Base-by-base conservation (phyloP, 2,797 vertebrate genomes). In the Pitangus sulphuratus region DNA sequence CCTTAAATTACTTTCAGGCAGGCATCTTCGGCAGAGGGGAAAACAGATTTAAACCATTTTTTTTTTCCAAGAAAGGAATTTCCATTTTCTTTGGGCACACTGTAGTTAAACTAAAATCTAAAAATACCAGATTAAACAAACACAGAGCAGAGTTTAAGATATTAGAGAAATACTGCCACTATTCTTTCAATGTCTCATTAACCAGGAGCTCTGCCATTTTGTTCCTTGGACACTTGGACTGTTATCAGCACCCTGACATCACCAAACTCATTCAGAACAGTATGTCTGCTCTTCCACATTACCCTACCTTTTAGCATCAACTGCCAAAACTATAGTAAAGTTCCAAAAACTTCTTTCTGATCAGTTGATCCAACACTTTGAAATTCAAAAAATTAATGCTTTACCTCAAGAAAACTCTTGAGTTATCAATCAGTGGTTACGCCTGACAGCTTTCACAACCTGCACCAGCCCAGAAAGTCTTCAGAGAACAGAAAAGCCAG, bases 231-330 rank as follows among this genome's bases (percentile, higher is more conserved):
- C 31, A 45, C 21, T 28, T 26, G 9, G 45, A 28, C 22, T 75
- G 30, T 61, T 26, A 11, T 37, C 40, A 88, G 56, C 28, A 84
- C 3, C 12, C 12, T 30, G 8, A 60, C 28, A 83, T 39, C 24
- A 65, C 9, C 24, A 35, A 64, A 33, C 1, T 0, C 65, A 40
- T 28, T 75, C 51, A 51, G 60, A 90, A 72, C 16, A 64, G 4
- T 12, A 16, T 0, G 0, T 19, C 26, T 12, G 5, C 26, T 3
- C 5, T 47, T n/a, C 42, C 65, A 42, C 0, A 64, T 12, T 11
- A 77, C 6, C 22, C 35, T 56, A 66, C 20, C 51, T 89, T 75
- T 82, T 60, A 19, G 33, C 33, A 61, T 22, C 30, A 61, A 25
- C 33, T 54, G 37, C 39, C 9, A 79, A 74, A 70, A 84, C 9